These are phyloP conservation scores for Daphoenositta chrysoptera DNA, from an alignment of 2,113 vertebrate species.

Conservation along the genomic window DNA sequence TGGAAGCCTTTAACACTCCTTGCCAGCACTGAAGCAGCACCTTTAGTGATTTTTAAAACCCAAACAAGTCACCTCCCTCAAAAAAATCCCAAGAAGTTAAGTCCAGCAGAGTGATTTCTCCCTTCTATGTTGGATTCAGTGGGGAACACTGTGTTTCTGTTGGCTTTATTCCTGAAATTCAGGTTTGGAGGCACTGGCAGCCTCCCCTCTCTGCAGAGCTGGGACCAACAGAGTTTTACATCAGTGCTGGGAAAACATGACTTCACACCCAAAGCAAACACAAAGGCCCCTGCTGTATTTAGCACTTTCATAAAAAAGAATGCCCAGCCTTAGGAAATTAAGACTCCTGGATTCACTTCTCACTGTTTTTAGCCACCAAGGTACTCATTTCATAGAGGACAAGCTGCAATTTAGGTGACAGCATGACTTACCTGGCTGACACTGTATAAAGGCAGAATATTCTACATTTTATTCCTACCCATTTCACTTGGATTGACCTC, in stretches of 20 bases:
- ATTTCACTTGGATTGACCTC: not conserved
- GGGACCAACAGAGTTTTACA: not conserved
- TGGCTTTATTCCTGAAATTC: slow-evolving; percentile 11
- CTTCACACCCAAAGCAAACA: slow-evolving; percentile 13
- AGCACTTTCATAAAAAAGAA: not conserved
- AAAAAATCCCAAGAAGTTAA: not conserved
- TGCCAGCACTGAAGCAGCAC: not conserved
- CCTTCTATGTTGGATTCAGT: rapidly evolving
- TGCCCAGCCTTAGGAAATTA: not conserved
- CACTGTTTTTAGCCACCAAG: not conserved
- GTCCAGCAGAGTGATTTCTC: not conserved
- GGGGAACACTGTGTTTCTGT: not conserved
- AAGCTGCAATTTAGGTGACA: not conserved
- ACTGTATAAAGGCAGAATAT: not conserved
- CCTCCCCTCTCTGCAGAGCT: not conserved
- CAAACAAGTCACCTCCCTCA: not conserved
- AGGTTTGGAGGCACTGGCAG: not conserved
- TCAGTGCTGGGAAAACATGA: slow-evolving; percentile 6
- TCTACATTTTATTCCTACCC: not conserved
- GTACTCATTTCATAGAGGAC: not conserved
- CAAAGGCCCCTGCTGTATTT: not conserved
- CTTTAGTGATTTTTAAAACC: not conserved
- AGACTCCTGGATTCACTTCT: not conserved
- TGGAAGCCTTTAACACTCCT: not conserved
- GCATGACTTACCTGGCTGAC: not conserved